Evolutionary conservation across 2,113 vertebrate genomes (phyloP), one percentile per base, ranked within the genome.

Genomic region (Grallaria varia): DNA sequence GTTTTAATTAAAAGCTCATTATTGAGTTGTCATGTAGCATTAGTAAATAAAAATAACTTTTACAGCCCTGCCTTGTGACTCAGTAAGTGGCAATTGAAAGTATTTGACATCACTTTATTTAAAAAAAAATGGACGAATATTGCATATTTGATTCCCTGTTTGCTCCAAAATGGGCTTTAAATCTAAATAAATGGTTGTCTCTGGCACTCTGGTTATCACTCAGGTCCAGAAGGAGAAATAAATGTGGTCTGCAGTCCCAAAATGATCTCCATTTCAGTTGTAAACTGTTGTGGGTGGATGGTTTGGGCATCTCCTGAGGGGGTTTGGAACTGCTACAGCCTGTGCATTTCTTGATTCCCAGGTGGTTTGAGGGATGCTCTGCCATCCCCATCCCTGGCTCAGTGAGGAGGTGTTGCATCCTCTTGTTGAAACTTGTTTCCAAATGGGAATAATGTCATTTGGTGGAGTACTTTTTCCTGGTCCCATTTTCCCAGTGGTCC

Each of bases 1-100:
- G 95, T 97, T 97, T 97, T 97, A 97, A 96, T 97, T 92, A 95
- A 91, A 90, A 91, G 69, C 95, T 96, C 89, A 62, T 96, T 97
- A 96, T 95, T 63, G 14, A 74, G 72, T 96, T 97, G 84, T 95
- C 85, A 5, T 69, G 62, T 80, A 83, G 88, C 84, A 94, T 96
- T 95, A 97, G 96, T 95, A 97, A 96, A 96, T 96, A 96, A 97
- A 94, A 97, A 95, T 87, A 91, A 89, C 89, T 93, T 96, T 87
- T 74, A 80, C 72, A 72, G 86, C 80, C 91, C 45, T 89, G 94
- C 55, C 76, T 90, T 33, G 63, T 80, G 91, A 87, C 85, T 96
- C 71, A 33, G 55, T 77, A 86, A 94, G 84, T 69, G 77, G 62
- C 93, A 93, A 67, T 77, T 87, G 68, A 39, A 92, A 91, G 71